These are phyloP conservation scores for Chaetorhynchus papuensis DNA, from an alignment of 2,113 vertebrate genomes.

Conservation along the genomic window DNA sequence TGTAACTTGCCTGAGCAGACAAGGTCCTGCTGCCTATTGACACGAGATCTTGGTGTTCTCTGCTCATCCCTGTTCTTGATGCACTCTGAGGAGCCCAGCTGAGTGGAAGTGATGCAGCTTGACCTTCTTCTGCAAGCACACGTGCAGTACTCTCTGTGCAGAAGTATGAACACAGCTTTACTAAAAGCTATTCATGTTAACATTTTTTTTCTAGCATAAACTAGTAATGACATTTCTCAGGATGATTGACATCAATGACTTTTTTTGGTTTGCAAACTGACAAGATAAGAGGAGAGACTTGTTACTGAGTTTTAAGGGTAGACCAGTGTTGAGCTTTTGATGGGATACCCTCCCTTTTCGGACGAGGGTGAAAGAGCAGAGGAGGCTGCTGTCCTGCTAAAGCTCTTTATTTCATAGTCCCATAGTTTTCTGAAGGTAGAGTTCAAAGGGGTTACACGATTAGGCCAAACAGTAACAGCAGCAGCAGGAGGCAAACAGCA, in stretches of 20 bases:
- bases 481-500: too few relatives aligned
- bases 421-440: too few relatives aligned
- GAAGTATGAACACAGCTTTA: background rate
- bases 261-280: background rate
- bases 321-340: background rate
- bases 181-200: background rate
- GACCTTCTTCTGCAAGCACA: background rate
- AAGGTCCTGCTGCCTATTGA: background rate
- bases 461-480: too few relatives aligned
- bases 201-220: accelerated
- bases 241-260: accelerated
- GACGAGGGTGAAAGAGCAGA: too few relatives aligned
- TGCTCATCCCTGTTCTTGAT: background rate
- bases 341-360: too few relatives aligned
- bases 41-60: background rate
- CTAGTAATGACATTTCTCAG: background rate
- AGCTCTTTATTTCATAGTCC: too few relatives aligned
- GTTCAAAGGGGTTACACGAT: too few relatives aligned
- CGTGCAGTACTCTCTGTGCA: background rate
- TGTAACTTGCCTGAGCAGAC: background rate
- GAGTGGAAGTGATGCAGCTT: background rate
- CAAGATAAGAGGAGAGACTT: background rate
- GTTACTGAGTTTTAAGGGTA: background rate
- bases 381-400: too few relatives aligned
- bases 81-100: background rate